Percentiles rank a stretch among this genome's conserved stretches.
Evolutionary conservation across 2,888 invertebrate species (phyloP).

Genomic region (Rhabditoides inermis): DNA sequence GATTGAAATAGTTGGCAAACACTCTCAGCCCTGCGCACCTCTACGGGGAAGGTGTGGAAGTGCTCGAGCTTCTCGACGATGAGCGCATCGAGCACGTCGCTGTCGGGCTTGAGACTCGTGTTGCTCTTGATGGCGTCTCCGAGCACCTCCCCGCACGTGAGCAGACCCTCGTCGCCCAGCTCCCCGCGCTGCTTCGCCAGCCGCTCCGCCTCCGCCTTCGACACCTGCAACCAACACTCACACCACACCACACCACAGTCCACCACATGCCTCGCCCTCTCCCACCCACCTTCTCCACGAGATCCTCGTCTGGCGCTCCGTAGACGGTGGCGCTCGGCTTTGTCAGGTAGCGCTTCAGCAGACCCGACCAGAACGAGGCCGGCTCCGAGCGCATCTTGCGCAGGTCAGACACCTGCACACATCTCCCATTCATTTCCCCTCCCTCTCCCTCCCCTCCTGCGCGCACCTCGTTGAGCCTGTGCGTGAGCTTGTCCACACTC

Average conservation of each 20-base stretch:
- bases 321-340: slow-evolving; percentile 50
- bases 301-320: slow-evolving; percentile 63
- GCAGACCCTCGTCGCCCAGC: slow-evolving; percentile 67
- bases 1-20: background rate
- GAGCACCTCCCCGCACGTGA: slow-evolving; percentile 62
- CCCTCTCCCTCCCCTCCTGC: background rate
- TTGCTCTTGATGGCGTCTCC: slow-evolving; percentile 68
- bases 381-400: slow-evolving; percentile 61
- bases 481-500: slow-evolving; percentile 24
- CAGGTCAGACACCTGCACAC: slow-evolving; percentile 15
- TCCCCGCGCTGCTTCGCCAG: slow-evolving; percentile 63
- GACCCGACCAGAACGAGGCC: slow-evolving; percentile 66
- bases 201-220: slow-evolving; percentile 66
- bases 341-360: slow-evolving; percentile 56
- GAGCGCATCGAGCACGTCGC: slow-evolving; percentile 67
- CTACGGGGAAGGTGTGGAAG: slow-evolving; percentile 57
- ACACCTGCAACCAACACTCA: slow-evolving; percentile 12
- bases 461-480: slow-evolving; percentile 27
- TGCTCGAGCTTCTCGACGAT: slow-evolving; percentile 69
- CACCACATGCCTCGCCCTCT: no score
- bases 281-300: slow-evolving; percentile 65
- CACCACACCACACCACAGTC: no score
- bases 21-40: slow-evolving; percentile 11
- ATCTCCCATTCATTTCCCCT: background rate
- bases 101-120: slow-evolving; percentile 67